Evolutionary conservation across 2,113 vertebrate species (phyloP).

Genomic region (Onychostoma macrolepis): DNA sequence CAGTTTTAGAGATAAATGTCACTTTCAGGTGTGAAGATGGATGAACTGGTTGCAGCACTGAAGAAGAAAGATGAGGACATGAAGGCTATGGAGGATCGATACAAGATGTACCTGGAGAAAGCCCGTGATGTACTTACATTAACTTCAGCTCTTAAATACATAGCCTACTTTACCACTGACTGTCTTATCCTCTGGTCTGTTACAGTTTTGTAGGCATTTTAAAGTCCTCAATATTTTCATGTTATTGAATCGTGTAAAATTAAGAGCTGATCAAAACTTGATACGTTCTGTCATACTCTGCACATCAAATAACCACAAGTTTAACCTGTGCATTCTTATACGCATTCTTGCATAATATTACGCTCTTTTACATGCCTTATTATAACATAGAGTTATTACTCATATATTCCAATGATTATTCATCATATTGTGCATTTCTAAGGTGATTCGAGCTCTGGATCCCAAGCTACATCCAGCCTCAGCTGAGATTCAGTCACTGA

Average conservation of each 20-base stretch:
- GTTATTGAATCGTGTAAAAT: background rate
- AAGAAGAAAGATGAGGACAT: slow-evolving; percentile 98
- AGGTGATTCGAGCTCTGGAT: slow-evolving; percentile 96
- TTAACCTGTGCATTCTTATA: background rate
- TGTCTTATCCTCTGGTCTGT: background rate
- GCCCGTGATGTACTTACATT: slow-evolving; percentile 88
- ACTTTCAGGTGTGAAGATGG: slow-evolving; percentile 84
- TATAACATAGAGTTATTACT: background rate
- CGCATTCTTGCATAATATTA: background rate
- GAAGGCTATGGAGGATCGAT: slow-evolving; percentile 97
- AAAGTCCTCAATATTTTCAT: background rate
- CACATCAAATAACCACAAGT: background rate
- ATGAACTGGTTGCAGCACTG: slow-evolving; percentile 89
- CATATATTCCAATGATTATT: background rate
- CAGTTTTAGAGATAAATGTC: slow-evolving; percentile 11
- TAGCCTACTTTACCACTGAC: background rate
- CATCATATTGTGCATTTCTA: background rate
- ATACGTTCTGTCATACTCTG: background rate
- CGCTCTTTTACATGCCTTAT: background rate
- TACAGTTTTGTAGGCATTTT: background rate
- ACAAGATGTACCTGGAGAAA: slow-evolving; percentile 98
- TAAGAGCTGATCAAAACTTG: background rate
- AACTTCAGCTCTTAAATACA: background rate
- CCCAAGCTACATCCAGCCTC: slow-evolving; percentile 96
- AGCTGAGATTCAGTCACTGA: slow-evolving; percentile 92